Base-by-base conservation (phyloP, 2,888 invertebrate species). In the Hirtodrosophila histrioides region DNA sequence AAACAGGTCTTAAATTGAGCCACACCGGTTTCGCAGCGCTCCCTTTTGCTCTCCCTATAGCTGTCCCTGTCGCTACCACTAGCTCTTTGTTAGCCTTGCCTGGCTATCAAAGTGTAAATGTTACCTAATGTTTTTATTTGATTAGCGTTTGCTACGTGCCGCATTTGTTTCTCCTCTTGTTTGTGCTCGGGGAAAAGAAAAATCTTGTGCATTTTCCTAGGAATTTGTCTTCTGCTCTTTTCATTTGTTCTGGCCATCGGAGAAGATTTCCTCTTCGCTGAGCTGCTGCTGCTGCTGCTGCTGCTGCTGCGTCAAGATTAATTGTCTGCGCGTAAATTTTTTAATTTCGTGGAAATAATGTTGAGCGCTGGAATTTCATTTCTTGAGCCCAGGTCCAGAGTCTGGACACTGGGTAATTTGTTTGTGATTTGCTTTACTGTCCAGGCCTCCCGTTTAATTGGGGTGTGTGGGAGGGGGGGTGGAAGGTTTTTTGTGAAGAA, bases 331-430 rank as follows among this genome's bases (percentile, higher is more conserved):
- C 87, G 88, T 83, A 87, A 81, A 83, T 83, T 88, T 88, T 87
- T 87, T 88, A 83, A 83, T 87, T 83, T 83, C 88, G 82, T 86
- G 88, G 88, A 88, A 83, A 83, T 82, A 75, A 79, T 79, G 65
- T 73, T 64, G 66, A 65, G 62, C 83, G 5, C 43, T 23, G 87
- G 87, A 80, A 88, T 88, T 84, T 84, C 55, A 79, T 75, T 71
- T 78, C 48, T 53, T 41, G 37, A 49, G 63, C 49, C 29, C 29
- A 31, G 35, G 11, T 45, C 46, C 36, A 35, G 24, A 33, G 24
- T 9, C 50, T 56, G 60, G 64, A 63, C 65, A 66, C 45, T 53
- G 62, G 63, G 51, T 63, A 82, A 88, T 83, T 78, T 82, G 67
- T 75, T 69, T 56, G 76, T 69, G 73, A 86, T 86, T 86, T 83